phyloP scores from a whole-genome alignment of 2,113 vertebrate species.

The Phrynocephalus versicolor region DNA sequence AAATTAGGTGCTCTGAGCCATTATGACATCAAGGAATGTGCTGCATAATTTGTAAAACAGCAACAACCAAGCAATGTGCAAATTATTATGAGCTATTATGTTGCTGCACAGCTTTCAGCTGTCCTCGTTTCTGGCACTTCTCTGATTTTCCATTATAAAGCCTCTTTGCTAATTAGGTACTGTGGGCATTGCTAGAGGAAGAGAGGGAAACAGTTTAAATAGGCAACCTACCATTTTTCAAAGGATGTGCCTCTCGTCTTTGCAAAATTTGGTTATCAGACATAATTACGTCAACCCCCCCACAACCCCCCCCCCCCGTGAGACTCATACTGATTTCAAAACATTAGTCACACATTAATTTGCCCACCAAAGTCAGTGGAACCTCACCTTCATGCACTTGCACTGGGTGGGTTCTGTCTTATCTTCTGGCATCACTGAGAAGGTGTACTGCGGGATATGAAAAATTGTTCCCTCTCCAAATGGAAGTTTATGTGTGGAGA shows the following conservation, averaged over 20 bases:
- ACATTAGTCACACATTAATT: neutral
- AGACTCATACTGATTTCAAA: neutral
- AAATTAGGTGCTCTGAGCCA: neutral
- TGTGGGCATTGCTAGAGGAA: neutral
- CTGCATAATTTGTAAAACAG: neutral
- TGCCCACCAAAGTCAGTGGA: neutral
- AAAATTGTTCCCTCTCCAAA: no score
- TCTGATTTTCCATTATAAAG: neutral
- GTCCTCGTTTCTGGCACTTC: neutral
- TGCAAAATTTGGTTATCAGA: neutral
- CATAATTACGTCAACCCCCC: neutral
- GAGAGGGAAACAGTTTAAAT: neutral
- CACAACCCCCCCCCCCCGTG: no score
- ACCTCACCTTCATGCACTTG: neutral
- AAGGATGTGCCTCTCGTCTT: neutral
- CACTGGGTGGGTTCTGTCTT: no score
- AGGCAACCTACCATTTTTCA: neutral
- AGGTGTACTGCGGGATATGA: no score
- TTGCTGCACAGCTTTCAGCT: neutral
- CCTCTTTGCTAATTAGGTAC: constrained; percentile 1
- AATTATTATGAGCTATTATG: neutral
- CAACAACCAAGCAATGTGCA: neutral
- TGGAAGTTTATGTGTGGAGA: no score
- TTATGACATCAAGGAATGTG: neutral
- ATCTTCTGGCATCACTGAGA: neutral